Evolutionary conservation across 2,888 invertebrate genomes (phyloP).

Genomic region (Eristalis intricaria): DNA sequence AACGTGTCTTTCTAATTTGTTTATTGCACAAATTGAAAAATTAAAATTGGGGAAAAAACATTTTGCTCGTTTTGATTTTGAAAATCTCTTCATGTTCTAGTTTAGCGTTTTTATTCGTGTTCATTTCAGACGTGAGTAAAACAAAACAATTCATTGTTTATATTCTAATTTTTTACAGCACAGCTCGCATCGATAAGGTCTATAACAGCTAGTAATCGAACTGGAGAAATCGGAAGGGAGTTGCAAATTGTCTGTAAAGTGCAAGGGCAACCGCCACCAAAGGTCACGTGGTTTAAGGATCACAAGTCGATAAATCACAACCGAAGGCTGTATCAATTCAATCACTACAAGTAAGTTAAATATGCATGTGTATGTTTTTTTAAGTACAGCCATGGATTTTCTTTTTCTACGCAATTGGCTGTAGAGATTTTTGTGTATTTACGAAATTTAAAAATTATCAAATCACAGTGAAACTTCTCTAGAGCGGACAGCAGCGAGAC

Average conservation of each 20-base stretch:
- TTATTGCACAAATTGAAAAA: conserved; percentile 57
- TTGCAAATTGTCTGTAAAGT: conserved; percentile 89
- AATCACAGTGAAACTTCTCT: no score
- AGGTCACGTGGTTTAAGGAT: conserved; percentile 92
- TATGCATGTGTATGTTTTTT: background rate
- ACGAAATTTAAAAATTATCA: no score
- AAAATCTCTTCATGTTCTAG: conserved; percentile 44
- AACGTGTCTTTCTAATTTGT: conserved; percentile 69
- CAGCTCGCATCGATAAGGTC: conserved; percentile 81
- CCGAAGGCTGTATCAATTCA: conserved; percentile 80
- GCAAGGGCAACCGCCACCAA: conserved; percentile 89
- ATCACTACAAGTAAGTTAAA: conserved; percentile 79
- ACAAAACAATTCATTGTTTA: conserved; percentile 69
- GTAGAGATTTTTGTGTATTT: no score
- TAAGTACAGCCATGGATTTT: background rate
- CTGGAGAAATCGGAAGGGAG: conserved; percentile 82
- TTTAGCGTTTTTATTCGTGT: conserved; percentile 50
- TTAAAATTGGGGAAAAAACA: conserved; percentile 63
- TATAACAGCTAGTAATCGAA: conserved; percentile 77
- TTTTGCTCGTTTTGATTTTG: conserved; percentile 69
- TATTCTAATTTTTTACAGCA: conserved; percentile 79
- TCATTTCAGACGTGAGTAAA: conserved; percentile 30
- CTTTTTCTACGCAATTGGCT: no score
- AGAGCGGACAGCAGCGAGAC: no score
- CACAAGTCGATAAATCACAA: conserved; percentile 83